Evolutionary conservation across 1,140 invertebrate genomes (phyloP).

Genomic region (Chironomus striatipennis): DNA sequence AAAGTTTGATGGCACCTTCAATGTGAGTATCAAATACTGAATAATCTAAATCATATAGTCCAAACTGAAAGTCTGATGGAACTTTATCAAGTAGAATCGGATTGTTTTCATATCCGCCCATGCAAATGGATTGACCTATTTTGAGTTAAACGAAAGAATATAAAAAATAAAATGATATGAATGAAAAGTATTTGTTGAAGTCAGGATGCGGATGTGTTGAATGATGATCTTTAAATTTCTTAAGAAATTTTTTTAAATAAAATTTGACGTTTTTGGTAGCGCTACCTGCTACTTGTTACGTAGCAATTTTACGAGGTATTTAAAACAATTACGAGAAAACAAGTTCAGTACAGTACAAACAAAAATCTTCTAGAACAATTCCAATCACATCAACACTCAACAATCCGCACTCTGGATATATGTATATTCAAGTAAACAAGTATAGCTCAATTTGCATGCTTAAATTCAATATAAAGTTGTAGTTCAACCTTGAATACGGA

Average conservation of each 20-base stretch:
- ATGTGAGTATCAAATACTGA: conserved; percentile 69
- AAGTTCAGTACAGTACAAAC: too few relatives aligned
- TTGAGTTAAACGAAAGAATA: background rate
- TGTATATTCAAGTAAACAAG: background rate
- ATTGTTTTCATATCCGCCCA: conserved; percentile 84
- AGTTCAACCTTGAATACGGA: conserved; percentile 62
- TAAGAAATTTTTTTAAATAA: too few relatives aligned
- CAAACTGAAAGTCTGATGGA: conserved; percentile 66
- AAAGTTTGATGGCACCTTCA: conserved; percentile 59
- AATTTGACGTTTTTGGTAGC: too few relatives aligned
- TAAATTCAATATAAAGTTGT: too few relatives aligned
- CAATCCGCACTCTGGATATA: too few relatives aligned
- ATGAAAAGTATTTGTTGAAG: background rate
- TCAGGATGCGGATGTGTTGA: background rate
- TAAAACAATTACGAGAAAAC: too few relatives aligned
- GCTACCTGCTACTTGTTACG: too few relatives aligned
- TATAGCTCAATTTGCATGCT: too few relatives aligned
- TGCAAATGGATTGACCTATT: conserved; percentile 53
- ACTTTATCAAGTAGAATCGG: conserved; percentile 70
- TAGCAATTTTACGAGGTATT: too few relatives aligned
- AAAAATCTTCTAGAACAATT: too few relatives aligned
- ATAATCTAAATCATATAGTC: conserved; percentile 79
- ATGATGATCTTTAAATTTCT: too few relatives aligned
- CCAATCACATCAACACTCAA: too few relatives aligned
- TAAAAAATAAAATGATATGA: background rate